Evolutionary conservation across 2,113 vertebrate genomes (phyloP).

Genomic region (Antidorcas marsupialis): DNA sequence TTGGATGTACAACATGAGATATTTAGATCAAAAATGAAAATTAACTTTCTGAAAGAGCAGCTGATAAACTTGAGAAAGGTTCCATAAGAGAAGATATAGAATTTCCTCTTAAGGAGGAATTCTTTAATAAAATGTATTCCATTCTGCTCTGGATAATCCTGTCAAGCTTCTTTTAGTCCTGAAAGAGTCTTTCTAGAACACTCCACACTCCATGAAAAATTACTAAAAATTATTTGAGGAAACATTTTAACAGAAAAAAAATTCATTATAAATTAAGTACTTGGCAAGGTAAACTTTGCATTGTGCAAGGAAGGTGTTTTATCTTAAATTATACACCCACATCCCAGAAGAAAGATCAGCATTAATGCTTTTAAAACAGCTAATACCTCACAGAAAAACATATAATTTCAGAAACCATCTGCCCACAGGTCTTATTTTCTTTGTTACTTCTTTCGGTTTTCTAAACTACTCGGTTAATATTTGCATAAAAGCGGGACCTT

Average conservation of each 20-base stretch:
- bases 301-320: constrained; percentile 16
- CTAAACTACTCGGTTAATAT: constrained; percentile 49
- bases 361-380: constrained; percentile 39
- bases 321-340: constrained; percentile 57
- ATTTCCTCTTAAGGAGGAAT: background rate
- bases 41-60: background rate
- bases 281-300: constrained; percentile 38
- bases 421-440: constrained; percentile 46
- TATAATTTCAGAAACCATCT: constrained; percentile 58
- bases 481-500: constrained; percentile 35
- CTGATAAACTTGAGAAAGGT: background rate
- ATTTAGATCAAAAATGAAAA: background rate
- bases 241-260: constrained; percentile 24
- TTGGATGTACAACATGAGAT: background rate
- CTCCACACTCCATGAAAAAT: background rate
- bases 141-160: background rate
- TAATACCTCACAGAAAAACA: constrained; percentile 40
- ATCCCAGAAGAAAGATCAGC: constrained; percentile 2
- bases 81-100: constrained; percentile 1
- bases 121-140: background rate
- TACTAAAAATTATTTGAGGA: constrained; percentile 29
- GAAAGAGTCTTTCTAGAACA: background rate
- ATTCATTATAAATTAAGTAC: constrained; percentile 38
- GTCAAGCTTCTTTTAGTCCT: constrained; percentile 6
- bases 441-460: constrained; percentile 52